Evolutionary conservation across 1,140 invertebrate genomes (phyloP).

Genomic region (Neuroterus valhalla): DNA sequence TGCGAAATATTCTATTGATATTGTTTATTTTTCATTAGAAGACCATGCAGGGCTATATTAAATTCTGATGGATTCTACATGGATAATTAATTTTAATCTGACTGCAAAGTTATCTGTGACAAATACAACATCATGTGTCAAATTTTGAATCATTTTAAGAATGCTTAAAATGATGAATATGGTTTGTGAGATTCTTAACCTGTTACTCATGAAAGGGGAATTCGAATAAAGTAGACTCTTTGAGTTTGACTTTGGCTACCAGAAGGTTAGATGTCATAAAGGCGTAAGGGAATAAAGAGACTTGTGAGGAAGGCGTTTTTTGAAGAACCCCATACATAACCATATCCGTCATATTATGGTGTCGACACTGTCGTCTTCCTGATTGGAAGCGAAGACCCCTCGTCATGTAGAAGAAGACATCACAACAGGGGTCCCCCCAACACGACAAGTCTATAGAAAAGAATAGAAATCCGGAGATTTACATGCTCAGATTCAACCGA

Average conservation of each 20-base stretch:
- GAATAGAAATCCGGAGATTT: conserved; percentile 19
- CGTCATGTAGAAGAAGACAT: conserved; percentile 21
- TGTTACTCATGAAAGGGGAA: no score
- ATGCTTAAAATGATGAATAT: no score
- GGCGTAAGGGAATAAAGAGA: neutral
- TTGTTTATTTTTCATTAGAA: no score
- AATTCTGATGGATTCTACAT: no score
- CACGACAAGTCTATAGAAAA: conserved; percentile 6
- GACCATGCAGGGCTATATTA: no score
- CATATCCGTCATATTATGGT: conserved; percentile 49
- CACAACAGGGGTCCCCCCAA: conserved; percentile 20
- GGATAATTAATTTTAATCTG: no score
- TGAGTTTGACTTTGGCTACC: neutral
- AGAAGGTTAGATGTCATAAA: conserved; percentile 5
- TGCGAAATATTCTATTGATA: no score
- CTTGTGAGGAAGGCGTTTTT: conserved; percentile 11
- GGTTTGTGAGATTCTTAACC: no score
- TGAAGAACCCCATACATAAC: conserved; percentile 6
- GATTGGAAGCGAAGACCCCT: conserved; percentile 11
- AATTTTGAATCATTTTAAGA: no score
- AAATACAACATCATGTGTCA: no score
- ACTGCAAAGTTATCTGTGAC: no score
- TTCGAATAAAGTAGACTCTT: no score
- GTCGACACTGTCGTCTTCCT: conserved; percentile 21
- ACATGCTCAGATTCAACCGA: conserved; percentile 12